These are phyloP conservation scores for Setophaga petechia DNA, from an alignment of 2,113 vertebrate species.

Conservation along the genomic window DNA sequence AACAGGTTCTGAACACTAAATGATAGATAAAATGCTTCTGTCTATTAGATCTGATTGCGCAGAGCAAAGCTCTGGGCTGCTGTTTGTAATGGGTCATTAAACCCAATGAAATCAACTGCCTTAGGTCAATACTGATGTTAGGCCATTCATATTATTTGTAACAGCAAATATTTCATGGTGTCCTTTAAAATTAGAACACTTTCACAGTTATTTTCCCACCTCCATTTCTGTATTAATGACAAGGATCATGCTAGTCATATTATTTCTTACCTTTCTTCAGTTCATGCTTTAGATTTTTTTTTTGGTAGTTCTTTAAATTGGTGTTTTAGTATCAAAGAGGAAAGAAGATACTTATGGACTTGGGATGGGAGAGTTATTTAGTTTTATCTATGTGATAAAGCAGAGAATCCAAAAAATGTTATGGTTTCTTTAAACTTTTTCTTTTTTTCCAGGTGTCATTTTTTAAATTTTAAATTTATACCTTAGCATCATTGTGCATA, in stretches of 20 bases:
- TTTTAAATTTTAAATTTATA: not conserved
- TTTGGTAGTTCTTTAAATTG: not conserved
- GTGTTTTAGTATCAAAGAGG: not conserved
- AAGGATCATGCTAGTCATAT: not conserved
- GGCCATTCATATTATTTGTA: not conserved
- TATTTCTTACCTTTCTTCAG: not conserved
- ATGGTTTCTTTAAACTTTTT: not conserved
- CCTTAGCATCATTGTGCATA: fast-evolving
- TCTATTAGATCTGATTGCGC: not conserved
- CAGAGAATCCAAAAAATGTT: not conserved
- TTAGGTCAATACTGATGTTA: not conserved
- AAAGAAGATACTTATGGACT: not conserved
- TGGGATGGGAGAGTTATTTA: not conserved
- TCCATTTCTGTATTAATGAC: not conserved
- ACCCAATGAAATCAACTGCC: not conserved
- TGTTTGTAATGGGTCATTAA: not conserved
- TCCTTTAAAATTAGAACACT: not conserved
- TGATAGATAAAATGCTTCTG: not conserved
- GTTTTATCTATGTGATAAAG: not conserved
- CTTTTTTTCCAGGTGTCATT: not conserved
- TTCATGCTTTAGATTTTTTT: not conserved
- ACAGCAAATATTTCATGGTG: not conserved
- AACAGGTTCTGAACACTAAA: not conserved
- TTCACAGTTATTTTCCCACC: not conserved
- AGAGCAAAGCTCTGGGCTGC: not conserved